Evolutionary conservation across 2,888 invertebrate genomes (phyloP), one percentile per base, ranked within the genome.

Genomic region (Therioaphis trifolii): DNA sequence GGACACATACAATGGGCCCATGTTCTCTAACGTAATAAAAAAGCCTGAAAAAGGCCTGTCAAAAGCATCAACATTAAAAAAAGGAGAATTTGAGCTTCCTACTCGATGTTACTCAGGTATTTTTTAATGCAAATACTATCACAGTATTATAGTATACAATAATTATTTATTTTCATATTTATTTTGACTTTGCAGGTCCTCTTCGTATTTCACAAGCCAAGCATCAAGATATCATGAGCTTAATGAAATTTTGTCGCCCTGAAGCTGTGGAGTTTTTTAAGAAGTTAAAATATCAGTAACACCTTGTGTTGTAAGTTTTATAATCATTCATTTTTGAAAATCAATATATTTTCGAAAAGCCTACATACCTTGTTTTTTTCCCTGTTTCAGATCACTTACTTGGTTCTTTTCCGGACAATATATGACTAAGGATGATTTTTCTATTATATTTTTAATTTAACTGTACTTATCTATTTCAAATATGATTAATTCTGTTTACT

Each of bases 11-110:
- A 61, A 15, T 1, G 14, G 27, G 15, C 14, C 15, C 15, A 61
- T 61, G 27, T 61, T 61, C 15, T n/a, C 61, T 15, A 27, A 27
- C 61, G 61, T 61, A 27, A 27, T 61, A 61, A 24, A 24, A 61
- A 61, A 27, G 14, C 61, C 27, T 27, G 61, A 1, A 0, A 61
- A 27, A 27, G 12, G 35, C 7, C 7, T 35, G 35, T 3, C 35
- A 27, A 61, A 24, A 12, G 24, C 58, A 24, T 58, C 58, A 58
- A 61, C 27, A 61, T 61, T 27, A 2, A 55, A 55, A 11, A 55
- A 61, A 15, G 61, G 61, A 61, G 61, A 61, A 61, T 61, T 61
- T 61, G 24, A 61, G 15, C 61, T 61, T 27, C 27, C 61, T 61
- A 15, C 27, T 61, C 61, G 61, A 27, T 61, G 61, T 61, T 15